A percentile compares a stretch with the other conserved stretches of the same genome.
These are phyloP conservation scores for Diaphora mendica DNA, from an alignment of 2,888 invertebrate species.

Conservation along the genomic window DNA sequence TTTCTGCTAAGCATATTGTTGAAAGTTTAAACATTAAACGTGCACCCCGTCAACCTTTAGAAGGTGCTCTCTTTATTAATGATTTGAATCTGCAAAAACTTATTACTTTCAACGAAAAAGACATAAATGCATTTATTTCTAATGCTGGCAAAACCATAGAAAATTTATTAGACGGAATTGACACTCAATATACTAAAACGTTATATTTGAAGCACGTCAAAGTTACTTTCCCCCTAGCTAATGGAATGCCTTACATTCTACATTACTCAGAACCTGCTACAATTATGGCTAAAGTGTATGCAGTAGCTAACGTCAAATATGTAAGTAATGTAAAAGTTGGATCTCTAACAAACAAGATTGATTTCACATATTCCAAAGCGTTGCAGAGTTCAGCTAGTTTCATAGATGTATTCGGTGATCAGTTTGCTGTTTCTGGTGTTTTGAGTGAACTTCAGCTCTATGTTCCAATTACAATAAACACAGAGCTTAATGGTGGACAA, in stretches of 20 bases:
- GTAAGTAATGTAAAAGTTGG: not conserved
- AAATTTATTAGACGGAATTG: not conserved
- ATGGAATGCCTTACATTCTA: not conserved
- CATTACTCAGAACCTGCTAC: constrained; percentile 1
- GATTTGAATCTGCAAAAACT: constrained; percentile 78
- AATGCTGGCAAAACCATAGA: not conserved
- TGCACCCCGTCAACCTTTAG: constrained; percentile 84
- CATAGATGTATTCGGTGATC: constrained; percentile 87
- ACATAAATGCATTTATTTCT: constrained; percentile 61
- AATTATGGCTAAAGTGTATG: not conserved
- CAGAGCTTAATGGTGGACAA: constrained; percentile 73
- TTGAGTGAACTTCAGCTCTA: constrained; percentile 75
- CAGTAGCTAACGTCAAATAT: not conserved
- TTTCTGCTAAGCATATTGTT: constrained; percentile 85
- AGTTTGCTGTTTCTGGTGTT: constrained; percentile 87
- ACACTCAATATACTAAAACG: not conserved
- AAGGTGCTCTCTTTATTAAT: constrained; percentile 84
- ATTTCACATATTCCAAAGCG: constrained; percentile 83
- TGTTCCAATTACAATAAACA: constrained; percentile 82
- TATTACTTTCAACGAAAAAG: constrained; percentile 84
- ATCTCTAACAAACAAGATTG: constrained; percentile 58
- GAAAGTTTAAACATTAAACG: constrained; percentile 85
- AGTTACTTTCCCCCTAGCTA: not conserved
- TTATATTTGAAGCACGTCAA: not conserved
- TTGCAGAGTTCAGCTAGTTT: constrained; percentile 88